These are phyloP conservation scores for Syndactyla subalaris DNA, from an alignment of 2,797 vertebrate species.

Conservation along the genomic window DNA sequence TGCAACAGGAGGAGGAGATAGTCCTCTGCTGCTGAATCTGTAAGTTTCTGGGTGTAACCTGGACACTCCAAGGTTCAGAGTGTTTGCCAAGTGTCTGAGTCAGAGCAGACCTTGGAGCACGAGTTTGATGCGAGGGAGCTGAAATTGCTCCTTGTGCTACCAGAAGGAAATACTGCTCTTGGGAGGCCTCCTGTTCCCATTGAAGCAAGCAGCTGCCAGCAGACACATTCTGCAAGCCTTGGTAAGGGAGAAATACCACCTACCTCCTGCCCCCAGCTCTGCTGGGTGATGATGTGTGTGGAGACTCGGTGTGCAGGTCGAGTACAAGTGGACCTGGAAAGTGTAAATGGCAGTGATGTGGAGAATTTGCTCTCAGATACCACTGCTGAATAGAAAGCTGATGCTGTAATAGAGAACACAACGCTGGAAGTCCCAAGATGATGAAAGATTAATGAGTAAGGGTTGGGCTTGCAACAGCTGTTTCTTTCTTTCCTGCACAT, in stretches of 20 bases:
- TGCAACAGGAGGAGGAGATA: conserved; percentile 47
- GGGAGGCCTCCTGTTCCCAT: not conserved
- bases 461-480: conserved; percentile 66
- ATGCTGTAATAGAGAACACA: conserved; percentile 37
- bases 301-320: not conserved
- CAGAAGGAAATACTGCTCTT: not conserved
- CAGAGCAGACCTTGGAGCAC: not conserved
- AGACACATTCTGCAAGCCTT: not conserved
- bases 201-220: not conserved
- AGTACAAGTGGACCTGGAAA: not conserved
- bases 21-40: conserved; percentile 48
- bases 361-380: conserved; percentile 1
- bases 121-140: not conserved
- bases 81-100: conserved; percentile 17
- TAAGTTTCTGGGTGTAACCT: conserved; percentile 51
- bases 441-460: conserved; percentile 69
- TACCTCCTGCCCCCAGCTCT: not conserved
- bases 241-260: not conserved
- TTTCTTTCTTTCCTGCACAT: conserved; percentile 50
- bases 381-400: conserved; percentile 47
- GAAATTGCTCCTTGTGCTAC: not conserved
- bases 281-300: not conserved
- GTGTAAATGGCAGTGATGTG: not conserved
- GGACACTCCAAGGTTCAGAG: not conserved
- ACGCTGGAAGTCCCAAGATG: conserved; percentile 57